Percentiles rank a stretch among this genome's conserved stretches.
These are phyloP conservation scores for Nyctibius grandis DNA, from an alignment of 2,797 vertebrate species.

Conservation along the genomic window DNA sequence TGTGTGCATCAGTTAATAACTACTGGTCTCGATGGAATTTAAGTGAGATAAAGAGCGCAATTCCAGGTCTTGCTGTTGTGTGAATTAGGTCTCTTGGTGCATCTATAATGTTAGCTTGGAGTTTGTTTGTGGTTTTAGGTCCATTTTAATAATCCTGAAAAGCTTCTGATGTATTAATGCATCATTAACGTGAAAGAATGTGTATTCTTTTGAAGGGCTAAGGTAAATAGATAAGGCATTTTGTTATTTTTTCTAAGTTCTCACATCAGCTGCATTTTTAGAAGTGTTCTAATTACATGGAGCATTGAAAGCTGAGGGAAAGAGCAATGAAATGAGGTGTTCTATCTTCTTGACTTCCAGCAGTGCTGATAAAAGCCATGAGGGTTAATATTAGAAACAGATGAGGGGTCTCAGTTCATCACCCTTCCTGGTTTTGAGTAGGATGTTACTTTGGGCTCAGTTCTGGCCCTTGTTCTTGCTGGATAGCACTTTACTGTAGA, in stretches of 20 bases:
- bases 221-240: background rate
- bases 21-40: background rate
- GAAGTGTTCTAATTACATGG: background rate
- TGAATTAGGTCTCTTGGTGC: background rate
- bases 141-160: background rate
- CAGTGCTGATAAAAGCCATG: background rate
- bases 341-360: background rate
- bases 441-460: background rate
- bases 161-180: background rate
- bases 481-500: background rate
- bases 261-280: background rate
- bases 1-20: background rate
- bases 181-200: background rate
- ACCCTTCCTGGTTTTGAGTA: background rate
- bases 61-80: background rate
- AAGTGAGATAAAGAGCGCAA: background rate
- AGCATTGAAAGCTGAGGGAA: background rate
- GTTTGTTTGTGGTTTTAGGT: background rate
- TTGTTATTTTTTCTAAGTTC: background rate
- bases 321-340: background rate
- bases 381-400: background rate
- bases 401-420: background rate
- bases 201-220: background rate
- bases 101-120: background rate
- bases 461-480: background rate